These are phyloP conservation scores for Clepsis dumicolana DNA, from an alignment of 2,888 invertebrate genomes.

Conservation along the genomic window DNA sequence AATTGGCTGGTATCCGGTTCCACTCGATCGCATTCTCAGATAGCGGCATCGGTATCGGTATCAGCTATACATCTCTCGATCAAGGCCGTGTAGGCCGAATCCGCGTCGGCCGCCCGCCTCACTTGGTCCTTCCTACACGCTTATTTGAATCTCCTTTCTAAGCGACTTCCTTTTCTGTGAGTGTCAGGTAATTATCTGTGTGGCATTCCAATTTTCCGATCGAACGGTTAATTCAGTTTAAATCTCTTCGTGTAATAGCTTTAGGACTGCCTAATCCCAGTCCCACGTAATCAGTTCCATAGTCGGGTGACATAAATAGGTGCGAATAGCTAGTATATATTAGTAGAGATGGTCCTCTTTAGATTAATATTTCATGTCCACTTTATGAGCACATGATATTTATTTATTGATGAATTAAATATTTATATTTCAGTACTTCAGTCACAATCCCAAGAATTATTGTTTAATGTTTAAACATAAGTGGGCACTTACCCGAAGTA, in stretches of 20 bases:
- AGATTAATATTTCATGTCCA: background rate
- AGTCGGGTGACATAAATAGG: constrained; percentile 53
- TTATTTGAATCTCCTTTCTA: constrained; percentile 84
- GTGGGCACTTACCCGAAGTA: background rate
- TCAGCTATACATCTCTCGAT: constrained; percentile 74
- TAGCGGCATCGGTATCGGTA: constrained; percentile 57
- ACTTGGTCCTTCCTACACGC: constrained; percentile 77
- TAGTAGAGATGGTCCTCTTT: background rate
- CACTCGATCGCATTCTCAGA: constrained; percentile 67
- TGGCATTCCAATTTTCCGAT: constrained; percentile 87
- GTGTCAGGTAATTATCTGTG: constrained; percentile 87
- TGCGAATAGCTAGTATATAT: constrained; percentile 46
- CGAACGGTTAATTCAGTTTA: constrained; percentile 86
- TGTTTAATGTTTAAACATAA: background rate
- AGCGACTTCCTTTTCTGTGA: constrained; percentile 85
- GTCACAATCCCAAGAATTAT: background rate
- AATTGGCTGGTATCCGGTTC: constrained; percentile 71
- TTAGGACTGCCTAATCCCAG: constrained; percentile 80
- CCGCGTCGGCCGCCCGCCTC: constrained; percentile 59
- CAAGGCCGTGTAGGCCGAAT: constrained; percentile 59
- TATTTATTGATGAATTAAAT: background rate
- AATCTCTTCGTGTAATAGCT: constrained; percentile 84
- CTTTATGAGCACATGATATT: background rate
- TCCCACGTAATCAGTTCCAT: constrained; percentile 70
- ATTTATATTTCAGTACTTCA: background rate